Evolutionary conservation across 1,140 invertebrate genomes (phyloP).

Genomic region (Pseudomyrmex flavicornis): DNA sequence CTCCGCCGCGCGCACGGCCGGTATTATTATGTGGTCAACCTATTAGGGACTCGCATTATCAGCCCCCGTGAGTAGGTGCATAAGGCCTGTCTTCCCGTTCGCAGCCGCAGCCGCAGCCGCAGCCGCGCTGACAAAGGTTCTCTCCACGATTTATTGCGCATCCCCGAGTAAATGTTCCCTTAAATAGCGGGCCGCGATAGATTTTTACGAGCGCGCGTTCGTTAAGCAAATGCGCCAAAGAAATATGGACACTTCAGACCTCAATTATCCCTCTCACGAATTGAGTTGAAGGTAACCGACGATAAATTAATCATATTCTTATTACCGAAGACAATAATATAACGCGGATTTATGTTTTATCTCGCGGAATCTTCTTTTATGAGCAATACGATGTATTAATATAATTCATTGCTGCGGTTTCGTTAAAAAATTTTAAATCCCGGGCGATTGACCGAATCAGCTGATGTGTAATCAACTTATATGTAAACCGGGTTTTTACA

Average conservation of each 20-base stretch:
- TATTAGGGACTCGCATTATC: constrained; percentile 70
- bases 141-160: constrained; percentile 63
- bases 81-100: constrained; percentile 50
- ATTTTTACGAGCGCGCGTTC: constrained; percentile 39
- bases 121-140: constrained; percentile 62
- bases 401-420: too few species aligned
- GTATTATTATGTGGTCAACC: constrained; percentile 73
- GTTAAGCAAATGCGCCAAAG: constrained; percentile 43
- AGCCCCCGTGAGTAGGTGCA: constrained; percentile 64
- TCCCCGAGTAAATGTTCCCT: constrained; percentile 47
- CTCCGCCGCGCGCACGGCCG: constrained; percentile 58
- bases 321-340: not conserved
- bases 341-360: not conserved
- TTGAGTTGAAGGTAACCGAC: constrained; percentile 2
- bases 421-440: too few species aligned
- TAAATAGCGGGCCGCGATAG: constrained; percentile 35
- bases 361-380: not conserved
- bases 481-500: too few species aligned
- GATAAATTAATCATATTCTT: constrained; percentile 3
- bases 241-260: constrained; percentile 8
- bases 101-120: not conserved
- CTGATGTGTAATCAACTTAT: too few species aligned
- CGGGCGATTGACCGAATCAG: too few species aligned
- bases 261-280: not conserved
- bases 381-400: too few species aligned